Conservation (phyloP, 35 echinoderm and acorn worm species). For the Heliocidaris tuberculata region DNA sequence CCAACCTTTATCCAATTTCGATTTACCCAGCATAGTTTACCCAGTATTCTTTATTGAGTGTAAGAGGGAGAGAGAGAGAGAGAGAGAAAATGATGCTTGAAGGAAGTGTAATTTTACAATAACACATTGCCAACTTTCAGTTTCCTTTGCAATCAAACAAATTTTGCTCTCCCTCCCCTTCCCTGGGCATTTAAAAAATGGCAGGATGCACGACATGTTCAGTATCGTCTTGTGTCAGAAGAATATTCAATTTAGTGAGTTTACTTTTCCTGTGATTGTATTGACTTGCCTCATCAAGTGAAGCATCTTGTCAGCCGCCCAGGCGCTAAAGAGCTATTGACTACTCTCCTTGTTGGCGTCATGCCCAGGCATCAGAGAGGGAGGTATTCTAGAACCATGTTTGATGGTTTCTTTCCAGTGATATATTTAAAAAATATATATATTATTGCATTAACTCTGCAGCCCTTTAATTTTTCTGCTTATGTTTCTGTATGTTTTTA, state of each 20-base stretch:
- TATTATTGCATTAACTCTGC: no score
- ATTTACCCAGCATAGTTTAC: no score
- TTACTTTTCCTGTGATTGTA: background rate
- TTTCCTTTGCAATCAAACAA: background rate
- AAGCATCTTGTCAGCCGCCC: background rate
- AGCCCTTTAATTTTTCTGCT: no score
- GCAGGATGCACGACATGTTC: background rate
- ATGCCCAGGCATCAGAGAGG: background rate
- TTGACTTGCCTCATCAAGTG: background rate
- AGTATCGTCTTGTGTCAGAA: background rate
- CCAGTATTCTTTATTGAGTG: no score
- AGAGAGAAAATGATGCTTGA: background rate
- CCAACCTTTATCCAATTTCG: no score
- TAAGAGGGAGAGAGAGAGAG: background rate
- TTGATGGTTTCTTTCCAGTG: no score
- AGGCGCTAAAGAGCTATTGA: background rate
- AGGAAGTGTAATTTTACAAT: background rate
- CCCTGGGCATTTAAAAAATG: background rate
- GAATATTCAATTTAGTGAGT: background rate
- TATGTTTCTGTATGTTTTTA: no score
- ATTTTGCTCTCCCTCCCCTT: background rate
- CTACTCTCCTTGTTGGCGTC: background rate
- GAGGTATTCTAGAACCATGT: background rate
- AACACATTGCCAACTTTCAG: background rate
- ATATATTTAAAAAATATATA: no score